Conservation (phyloP, 2,888 invertebrate species). For the Catocala sponsa region DNA sequence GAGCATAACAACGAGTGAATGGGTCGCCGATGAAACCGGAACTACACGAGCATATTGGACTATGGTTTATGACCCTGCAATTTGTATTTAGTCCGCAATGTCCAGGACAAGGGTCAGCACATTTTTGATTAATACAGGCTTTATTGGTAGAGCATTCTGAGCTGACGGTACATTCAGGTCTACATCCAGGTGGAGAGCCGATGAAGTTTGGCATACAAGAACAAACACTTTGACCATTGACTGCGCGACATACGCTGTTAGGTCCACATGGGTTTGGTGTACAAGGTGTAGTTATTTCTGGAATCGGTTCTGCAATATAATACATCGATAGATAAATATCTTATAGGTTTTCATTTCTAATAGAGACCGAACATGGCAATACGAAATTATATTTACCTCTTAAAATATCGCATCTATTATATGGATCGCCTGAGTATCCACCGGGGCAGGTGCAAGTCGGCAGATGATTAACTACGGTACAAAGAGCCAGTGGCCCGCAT, state of each 20-base stretch:
- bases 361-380: background rate
- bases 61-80: slow-evolving; percentile 93
- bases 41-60: slow-evolving; percentile 92
- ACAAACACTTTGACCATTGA: slow-evolving; percentile 92
- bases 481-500: slow-evolving; percentile 91
- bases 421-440: slow-evolving; percentile 93
- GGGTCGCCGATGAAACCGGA: slow-evolving; percentile 90
- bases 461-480: slow-evolving; percentile 91
- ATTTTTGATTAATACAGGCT: slow-evolving; percentile 93
- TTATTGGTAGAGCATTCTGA: slow-evolving; percentile 92
- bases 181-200: slow-evolving; percentile 92
- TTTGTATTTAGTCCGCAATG: slow-evolving; percentile 91
- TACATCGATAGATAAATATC: background rate
- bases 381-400: slow-evolving; percentile 60
- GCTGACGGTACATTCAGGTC: slow-evolving; percentile 93
- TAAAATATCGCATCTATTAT: slow-evolving; percentile 86
- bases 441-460: slow-evolving; percentile 90
- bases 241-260: slow-evolving; percentile 91
- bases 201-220: slow-evolving; percentile 91
- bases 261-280: slow-evolving; percentile 92
- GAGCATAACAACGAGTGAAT: slow-evolving; percentile 89
- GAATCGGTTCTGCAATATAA: slow-evolving; percentile 67
- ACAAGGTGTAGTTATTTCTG: slow-evolving; percentile 88
- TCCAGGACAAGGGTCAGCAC: slow-evolving; percentile 92
- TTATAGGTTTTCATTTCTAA: background rate